phyloP scores from a whole-genome alignment of 2,113 vertebrate species.

The Otolemur garnettii region DNA sequence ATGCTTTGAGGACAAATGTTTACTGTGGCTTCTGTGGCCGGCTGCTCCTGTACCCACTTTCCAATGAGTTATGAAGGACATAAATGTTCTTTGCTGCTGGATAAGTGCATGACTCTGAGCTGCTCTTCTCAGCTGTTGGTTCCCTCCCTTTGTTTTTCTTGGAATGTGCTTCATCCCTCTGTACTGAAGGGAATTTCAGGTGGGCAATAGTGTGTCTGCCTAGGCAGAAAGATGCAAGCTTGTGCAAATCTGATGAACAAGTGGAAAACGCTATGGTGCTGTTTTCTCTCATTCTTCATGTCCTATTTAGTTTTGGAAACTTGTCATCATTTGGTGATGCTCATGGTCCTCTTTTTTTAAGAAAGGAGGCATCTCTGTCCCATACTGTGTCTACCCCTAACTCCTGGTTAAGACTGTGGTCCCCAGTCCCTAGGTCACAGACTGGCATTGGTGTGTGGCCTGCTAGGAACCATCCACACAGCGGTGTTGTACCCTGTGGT shows the following conservation, averaged over 20 bases:
- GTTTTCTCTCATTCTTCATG: constrained; percentile 24
- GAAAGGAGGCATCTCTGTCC: not conserved
- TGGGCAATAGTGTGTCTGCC: not conserved
- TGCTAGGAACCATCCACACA: too few species aligned
- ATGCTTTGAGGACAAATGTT: not conserved
- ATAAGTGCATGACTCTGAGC: not conserved
- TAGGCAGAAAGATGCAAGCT: not conserved
- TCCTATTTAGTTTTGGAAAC: not conserved
- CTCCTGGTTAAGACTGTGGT: not conserved
- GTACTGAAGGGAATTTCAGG: not conserved
- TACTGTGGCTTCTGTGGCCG: not conserved
- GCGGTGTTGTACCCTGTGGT: too few species aligned
- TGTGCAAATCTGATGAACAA: not conserved
- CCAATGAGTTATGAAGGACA: not conserved
- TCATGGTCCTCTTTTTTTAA: not conserved
- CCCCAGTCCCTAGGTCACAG: too few species aligned
- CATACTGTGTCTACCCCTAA: not conserved
- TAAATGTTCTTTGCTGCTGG: not conserved
- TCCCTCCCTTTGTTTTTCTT: not conserved
- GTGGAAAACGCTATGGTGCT: not conserved
- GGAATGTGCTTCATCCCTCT: not conserved
- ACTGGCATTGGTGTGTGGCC: too few species aligned
- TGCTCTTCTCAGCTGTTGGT: not conserved
- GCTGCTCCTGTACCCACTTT: not conserved
- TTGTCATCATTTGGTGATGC: not conserved